Conservation (phyloP, 2,113 vertebrate species). For the Limnothrissa miodon region DNA sequence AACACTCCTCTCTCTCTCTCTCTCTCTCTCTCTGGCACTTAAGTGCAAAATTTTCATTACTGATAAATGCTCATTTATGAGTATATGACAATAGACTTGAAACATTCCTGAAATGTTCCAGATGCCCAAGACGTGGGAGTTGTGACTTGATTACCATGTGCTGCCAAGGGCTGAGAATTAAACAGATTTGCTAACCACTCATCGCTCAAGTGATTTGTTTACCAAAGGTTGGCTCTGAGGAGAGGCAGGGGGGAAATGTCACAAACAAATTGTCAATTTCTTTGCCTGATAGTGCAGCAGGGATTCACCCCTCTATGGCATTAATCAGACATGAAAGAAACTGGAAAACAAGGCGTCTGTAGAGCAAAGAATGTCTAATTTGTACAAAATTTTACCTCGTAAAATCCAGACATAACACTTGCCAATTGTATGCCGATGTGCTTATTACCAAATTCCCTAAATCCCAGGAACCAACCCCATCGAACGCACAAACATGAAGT, state of each 20-base stretch:
- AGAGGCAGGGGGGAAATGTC: not conserved
- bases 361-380: not conserved
- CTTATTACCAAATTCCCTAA: no score
- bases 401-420: no score
- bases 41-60: no score
- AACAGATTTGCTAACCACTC: not conserved
- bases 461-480: no score
- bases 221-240: not conserved
- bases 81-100: no score
- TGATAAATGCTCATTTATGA: no score
- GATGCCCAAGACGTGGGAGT: not conserved
- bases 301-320: not conserved
- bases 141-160: not conserved
- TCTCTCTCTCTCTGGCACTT: no score
- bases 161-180: not conserved
- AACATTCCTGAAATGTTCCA: no score
- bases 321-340: not conserved
- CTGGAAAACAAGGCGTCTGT: not conserved
- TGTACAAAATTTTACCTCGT: not conserved
- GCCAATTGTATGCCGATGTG: no score
- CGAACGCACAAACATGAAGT: no score
- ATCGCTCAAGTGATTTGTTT: not conserved
- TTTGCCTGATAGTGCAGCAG: not conserved
- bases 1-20: no score
- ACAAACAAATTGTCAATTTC: not conserved